Conservation (phyloP, 1,140 invertebrate genomes). For the Ptiloglossa arizonensis region DNA sequence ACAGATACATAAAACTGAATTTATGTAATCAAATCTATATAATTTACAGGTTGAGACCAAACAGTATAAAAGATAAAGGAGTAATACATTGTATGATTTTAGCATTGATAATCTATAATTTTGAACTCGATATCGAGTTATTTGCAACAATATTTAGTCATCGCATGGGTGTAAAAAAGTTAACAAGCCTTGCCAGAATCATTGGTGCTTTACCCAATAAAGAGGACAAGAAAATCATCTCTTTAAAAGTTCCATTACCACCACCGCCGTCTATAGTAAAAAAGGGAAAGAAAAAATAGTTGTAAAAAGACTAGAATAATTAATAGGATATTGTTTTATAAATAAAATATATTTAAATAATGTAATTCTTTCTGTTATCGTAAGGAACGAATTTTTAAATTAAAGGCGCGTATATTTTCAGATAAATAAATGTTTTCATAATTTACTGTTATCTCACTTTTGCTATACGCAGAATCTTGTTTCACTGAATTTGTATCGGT, state of each 20-base stretch:
- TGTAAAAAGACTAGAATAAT: neutral
- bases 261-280: slow-evolving; percentile 56
- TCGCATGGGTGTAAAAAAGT: slow-evolving; percentile 77
- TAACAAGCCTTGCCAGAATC: slow-evolving; percentile 76
- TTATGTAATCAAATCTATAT: slow-evolving; percentile 23
- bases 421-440: neutral
- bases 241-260: slow-evolving; percentile 80
- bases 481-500: too few relatives aligned
- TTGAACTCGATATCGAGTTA: slow-evolving; percentile 76
- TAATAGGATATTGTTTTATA: neutral
- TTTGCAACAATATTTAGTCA: slow-evolving; percentile 74
- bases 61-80: slow-evolving; percentile 80
- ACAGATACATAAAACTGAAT: neutral
- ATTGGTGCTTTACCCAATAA: slow-evolving; percentile 74
- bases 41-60: slow-evolving; percentile 78
- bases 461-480: neutral
- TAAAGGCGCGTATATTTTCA: neutral
- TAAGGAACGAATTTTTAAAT: neutral
- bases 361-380: neutral
- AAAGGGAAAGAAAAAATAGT: slow-evolving; percentile 60
- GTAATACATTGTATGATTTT: slow-evolving; percentile 81
- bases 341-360: slow-evolving; percentile 2
- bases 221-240: slow-evolving; percentile 74
- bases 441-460: too few relatives aligned
- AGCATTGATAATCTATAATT: slow-evolving; percentile 75